phyloP scores from a whole-genome alignment of 2,113 vertebrate species.

The Rhinogobius similis region DNA sequence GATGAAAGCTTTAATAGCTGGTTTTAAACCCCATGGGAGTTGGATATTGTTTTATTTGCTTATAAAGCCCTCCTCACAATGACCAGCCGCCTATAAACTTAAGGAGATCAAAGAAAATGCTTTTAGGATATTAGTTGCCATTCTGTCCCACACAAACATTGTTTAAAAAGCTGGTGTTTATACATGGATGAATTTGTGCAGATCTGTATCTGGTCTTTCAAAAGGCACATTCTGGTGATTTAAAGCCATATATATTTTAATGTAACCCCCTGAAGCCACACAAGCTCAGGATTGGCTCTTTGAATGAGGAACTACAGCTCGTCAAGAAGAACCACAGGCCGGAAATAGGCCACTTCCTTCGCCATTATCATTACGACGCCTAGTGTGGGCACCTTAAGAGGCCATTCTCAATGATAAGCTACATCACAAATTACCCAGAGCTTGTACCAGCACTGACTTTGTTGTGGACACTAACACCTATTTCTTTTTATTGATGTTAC shows the following conservation, averaged over 20 bases:
- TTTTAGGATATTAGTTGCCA: conserved; percentile 16
- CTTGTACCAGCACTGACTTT: conserved; percentile 21
- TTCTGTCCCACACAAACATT: conserved; percentile 21
- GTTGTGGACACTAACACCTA: conserved; percentile 3
- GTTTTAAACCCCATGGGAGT: conserved; percentile 45
- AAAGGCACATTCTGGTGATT: conserved; percentile 27
- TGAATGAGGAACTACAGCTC: conserved; percentile 40
- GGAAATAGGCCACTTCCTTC: conserved; percentile 58
- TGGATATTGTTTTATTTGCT: conserved; percentile 50
- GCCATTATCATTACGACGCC: conserved; percentile 39
- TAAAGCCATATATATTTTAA: conserved; percentile 42
- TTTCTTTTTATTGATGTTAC: conserved; percentile 16
- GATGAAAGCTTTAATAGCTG: conserved; percentile 51
- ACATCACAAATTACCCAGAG: conserved; percentile 17
- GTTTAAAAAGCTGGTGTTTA: conserved; percentile 23
- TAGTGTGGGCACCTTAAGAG: conserved; percentile 23
- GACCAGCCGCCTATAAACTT: conserved; percentile 28
- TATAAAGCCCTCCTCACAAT: conserved; percentile 39
- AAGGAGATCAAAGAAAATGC: conserved; percentile 17
- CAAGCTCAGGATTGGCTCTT: conserved; percentile 26
- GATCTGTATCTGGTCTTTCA: conserved; percentile 52
- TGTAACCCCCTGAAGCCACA: conserved; percentile 36
- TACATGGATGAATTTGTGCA: conserved; percentile 14
- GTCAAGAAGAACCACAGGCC: conserved; percentile 26
- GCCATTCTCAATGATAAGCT: conserved; percentile 25